Evolutionary conservation across 1,140 invertebrate genomes (phyloP), one percentile per base, ranked within the genome.

Genomic region (Cotesia typhae): DNA sequence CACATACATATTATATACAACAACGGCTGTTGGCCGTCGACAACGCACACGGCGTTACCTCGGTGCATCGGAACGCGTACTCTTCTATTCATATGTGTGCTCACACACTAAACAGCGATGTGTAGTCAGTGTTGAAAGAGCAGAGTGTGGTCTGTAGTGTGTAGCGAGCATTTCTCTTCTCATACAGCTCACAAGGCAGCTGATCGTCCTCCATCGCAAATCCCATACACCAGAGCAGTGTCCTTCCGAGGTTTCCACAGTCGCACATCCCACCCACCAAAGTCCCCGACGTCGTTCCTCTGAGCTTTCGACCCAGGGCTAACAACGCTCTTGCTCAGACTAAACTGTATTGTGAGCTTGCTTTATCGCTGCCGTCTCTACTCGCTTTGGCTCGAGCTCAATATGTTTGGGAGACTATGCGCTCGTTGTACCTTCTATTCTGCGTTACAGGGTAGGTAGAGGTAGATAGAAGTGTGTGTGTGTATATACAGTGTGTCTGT

Each of bases 1-100:
- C 3, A 47, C 10, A 47, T 47, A 10, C 10, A 47, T 47, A 47
- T 47, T 7, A 7, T 47, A 47, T 47, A 47, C 41, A 47, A 47
- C 7, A 47, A 10, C 41, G 41, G 41, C 41, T 47, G 78, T 82
- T 82, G 82, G 77, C 81, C 80, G 79, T 81, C 80, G 80, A 80
- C 83, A 83, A 85, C 84, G 84, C 84, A 85, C 83, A 84, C 82
- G 80, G 80, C 79, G 81, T 83, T 83, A 83, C 82, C 81, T 79
- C 80, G 80, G 79, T 83, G 81, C 82, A 83, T 80, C 3, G 28
- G 28, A 84, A 83, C 82, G 82, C 82, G 78, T 83, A 17, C 57
- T 59, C 28, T 6, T 59, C 57, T 28, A 20, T 28, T 17, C 53
- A 55, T 77, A 55, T 17, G 53, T 55, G 28, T 28, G 28, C 28